Conservation (phyloP, 2,888 invertebrate species). For the Oxyscelio sp. region DNA sequence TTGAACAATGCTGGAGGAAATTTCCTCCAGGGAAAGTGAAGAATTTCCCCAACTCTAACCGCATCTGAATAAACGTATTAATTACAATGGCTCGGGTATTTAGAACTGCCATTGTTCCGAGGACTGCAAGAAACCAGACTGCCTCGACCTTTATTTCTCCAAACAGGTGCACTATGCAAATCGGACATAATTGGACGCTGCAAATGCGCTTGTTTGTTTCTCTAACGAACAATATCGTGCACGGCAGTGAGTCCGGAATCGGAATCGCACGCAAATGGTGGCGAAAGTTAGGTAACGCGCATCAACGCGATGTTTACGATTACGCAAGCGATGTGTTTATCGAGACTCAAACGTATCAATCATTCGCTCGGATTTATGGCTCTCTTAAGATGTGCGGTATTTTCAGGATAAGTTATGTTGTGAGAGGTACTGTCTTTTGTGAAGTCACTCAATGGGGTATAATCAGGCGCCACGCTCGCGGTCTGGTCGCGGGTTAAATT, state of each 20-base stretch:
- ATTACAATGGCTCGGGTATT: conserved; percentile 48
- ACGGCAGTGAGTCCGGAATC: conserved; percentile 8
- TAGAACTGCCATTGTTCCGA: conserved; percentile 47
- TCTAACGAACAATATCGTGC: neutral
- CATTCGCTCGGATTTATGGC: conserved; percentile 31
- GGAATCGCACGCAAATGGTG: neutral
- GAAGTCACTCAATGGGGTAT: neutral
- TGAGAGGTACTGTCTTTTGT: conserved; percentile 12
- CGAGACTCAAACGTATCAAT: conserved; percentile 18
- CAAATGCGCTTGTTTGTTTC: conserved; percentile 58
- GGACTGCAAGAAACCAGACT: conserved; percentile 36
- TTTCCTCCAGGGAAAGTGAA: conserved; percentile 10
- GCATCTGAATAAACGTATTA: conserved; percentile 37
- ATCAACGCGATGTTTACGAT: conserved; percentile 3
- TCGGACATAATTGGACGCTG: conserved; percentile 40
- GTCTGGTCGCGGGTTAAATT: neutral
- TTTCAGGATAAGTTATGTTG: conserved; percentile 23
- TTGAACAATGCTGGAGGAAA: neutral
- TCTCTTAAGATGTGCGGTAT: neutral
- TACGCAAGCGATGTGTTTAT: conserved; percentile 7
- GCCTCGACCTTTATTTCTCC: conserved; percentile 49
- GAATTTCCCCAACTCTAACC: neutral
- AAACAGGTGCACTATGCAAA: conserved; percentile 52
- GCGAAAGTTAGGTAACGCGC: conserved; percentile 32
- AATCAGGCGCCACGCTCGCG: conserved; percentile 4